Percentiles rank a stretch among this genome's conserved stretches.
Conservation (phyloP, 2,888 invertebrate species). For the Chouioia cunea region DNA sequence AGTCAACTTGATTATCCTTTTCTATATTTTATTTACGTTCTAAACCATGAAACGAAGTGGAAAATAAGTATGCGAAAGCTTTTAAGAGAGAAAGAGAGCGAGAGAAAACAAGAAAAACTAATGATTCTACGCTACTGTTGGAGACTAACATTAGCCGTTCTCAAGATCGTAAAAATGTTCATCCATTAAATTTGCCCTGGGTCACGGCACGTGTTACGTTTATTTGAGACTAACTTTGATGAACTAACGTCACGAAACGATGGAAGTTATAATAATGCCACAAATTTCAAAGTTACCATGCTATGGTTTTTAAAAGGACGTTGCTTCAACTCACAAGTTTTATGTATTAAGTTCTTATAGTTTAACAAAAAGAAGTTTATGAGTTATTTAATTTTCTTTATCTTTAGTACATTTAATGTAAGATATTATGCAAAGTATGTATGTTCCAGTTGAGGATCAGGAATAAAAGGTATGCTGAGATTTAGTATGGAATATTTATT, state of each 20-base stretch:
- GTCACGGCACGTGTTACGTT: background rate
- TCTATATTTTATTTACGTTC: constrained; percentile 24
- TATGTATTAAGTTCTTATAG: background rate
- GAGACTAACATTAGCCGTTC: constrained; percentile 20
- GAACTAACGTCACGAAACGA: constrained; percentile 13
- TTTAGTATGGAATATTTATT: too few relatives aligned
- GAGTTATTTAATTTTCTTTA: too few relatives aligned
- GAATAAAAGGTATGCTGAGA: too few relatives aligned
- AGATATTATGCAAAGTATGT: too few relatives aligned
- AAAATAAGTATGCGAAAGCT: background rate
- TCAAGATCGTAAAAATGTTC: constrained; percentile 26
- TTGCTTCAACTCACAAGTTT: background rate
- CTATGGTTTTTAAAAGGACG: background rate
- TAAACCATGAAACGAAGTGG: constrained; percentile 22
- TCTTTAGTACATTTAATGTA: too few relatives aligned
- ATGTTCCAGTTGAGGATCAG: too few relatives aligned
- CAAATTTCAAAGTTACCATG: background rate
- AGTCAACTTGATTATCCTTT: constrained; percentile 27
- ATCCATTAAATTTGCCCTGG: background rate
- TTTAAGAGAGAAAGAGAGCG: constrained; percentile 10
- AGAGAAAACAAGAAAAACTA: constrained; percentile 35
- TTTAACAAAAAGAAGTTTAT: background rate
- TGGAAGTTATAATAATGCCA: constrained; percentile 22
- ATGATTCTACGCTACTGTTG: constrained; percentile 11
- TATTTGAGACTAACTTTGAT: constrained; percentile 14